phyloP scores from a whole-genome alignment of 2,797 vertebrate genomes.

The Melanitta fusca region DNA sequence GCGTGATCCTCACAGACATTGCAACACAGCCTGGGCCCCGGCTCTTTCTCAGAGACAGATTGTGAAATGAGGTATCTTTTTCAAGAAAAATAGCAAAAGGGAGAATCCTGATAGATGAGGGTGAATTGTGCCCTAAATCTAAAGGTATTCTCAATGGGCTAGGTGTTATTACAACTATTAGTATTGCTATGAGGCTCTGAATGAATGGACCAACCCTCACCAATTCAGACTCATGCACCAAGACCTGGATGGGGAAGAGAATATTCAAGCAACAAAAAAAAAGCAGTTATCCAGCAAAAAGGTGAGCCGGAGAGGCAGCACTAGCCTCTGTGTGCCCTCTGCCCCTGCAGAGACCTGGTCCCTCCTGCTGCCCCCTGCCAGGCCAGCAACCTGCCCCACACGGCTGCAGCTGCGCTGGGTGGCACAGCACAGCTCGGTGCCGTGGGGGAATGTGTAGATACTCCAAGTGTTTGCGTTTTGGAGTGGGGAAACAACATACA shows the following conservation, averaged over 20 bases:
- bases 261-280: not conserved
- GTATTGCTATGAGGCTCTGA: not conserved
- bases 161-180: not conserved
- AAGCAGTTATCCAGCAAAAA: not conserved
- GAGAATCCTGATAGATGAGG: not conserved
- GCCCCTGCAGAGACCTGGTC: accelerated
- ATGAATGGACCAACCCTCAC: not conserved
- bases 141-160: not conserved
- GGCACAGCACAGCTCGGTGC: not conserved
- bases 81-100: not conserved
- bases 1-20: slow-evolving; percentile 24
- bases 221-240: not conserved
- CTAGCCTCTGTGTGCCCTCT: not conserved
- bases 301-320: not conserved
- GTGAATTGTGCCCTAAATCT: not conserved
- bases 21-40: not conserved
- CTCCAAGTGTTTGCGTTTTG: not conserved
- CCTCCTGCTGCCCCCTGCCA: not conserved
- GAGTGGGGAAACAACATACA: not conserved
- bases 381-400: not conserved
- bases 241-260: not conserved
- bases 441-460: not conserved
- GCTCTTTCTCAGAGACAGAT: not conserved
- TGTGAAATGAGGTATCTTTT: not conserved
- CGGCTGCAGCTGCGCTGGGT: accelerated